A percentile compares a stretch with the other conserved stretches of the same genome.
phyloP scores from a whole-genome alignment of 2,113 vertebrate species.

The Potamarius usumacintae region DNA sequence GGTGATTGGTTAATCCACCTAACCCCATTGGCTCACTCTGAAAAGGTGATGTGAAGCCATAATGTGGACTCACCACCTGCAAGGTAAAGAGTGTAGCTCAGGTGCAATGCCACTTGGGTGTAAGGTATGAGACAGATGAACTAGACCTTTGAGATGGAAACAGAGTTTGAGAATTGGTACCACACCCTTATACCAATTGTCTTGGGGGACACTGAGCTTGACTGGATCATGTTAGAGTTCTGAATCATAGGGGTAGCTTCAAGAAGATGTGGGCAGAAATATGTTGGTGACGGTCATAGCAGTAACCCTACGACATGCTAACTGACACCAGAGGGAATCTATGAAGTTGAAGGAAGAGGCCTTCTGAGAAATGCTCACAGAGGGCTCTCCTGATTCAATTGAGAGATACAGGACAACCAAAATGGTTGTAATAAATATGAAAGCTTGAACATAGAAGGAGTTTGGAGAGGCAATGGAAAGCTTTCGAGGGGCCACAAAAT shows the following conservation, averaged over 20 bases:
- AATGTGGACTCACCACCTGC: not conserved
- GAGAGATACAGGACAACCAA: not conserved
- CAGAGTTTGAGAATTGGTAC: not conserved
- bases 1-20: not conserved
- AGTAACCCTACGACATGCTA: not conserved
- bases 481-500: not conserved
- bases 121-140: not conserved
- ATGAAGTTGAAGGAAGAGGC: not conserved
- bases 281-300: not conserved
- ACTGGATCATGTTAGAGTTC: not conserved
- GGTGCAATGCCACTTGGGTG: not conserved
- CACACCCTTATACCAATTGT: not conserved
- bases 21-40: not conserved
- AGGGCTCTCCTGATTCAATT: not conserved
- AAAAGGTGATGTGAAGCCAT: not conserved
- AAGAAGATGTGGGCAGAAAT: not conserved
- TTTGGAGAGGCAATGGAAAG: not conserved
- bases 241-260: not conserved
- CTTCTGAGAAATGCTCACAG: not conserved
- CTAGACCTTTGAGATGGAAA: not conserved
- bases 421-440: not conserved
- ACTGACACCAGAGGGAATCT: not conserved
- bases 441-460: not conserved
- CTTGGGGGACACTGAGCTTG: not conserved
- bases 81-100: not conserved